Conservation (phyloP, 2,888 invertebrate species). For the Eristalis intricaria region DNA sequence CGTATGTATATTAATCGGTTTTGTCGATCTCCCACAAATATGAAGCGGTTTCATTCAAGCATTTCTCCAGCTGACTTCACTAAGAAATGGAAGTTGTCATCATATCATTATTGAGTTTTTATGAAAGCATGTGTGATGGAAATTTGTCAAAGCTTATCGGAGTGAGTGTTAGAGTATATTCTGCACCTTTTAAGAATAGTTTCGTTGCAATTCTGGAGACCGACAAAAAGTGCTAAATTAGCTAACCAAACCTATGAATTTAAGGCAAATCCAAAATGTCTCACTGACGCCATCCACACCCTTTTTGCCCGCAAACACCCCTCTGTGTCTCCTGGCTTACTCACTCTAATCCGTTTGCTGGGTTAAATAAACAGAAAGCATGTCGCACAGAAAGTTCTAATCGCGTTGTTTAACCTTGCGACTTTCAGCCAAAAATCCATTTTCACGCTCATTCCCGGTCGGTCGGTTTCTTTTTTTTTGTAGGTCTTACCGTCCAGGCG, state of each 20-base stretch:
- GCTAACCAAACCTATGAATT: too few species aligned
- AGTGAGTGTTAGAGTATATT: too few species aligned
- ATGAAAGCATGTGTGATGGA: too few species aligned
- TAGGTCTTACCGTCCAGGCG: not conserved
- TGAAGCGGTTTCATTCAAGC: not conserved
- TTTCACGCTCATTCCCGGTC: slow-evolving; percentile 23
- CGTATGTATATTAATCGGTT: not conserved
- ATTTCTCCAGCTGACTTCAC: not conserved
- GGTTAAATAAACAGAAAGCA: not conserved
- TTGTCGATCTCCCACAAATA: not conserved
- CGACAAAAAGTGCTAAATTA: too few species aligned
- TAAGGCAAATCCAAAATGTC: not conserved
- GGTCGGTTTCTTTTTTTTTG: not conserved
- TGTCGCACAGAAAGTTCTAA: slow-evolving; percentile 1
- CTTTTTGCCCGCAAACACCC: not conserved
- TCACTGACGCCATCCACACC: not conserved
- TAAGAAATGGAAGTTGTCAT: not conserved
- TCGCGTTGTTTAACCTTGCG: slow-evolving; percentile 26
- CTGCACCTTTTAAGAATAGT: too few species aligned
- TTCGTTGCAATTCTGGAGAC: too few species aligned
- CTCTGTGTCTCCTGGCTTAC: too few species aligned
- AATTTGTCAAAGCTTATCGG: too few species aligned
- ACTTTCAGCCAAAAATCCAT: slow-evolving; percentile 34
- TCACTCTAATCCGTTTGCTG: not conserved
- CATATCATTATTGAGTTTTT: not conserved